Evolutionary conservation across 2,888 invertebrate genomes (phyloP).

Genomic region (Drosophila cognata): DNA sequence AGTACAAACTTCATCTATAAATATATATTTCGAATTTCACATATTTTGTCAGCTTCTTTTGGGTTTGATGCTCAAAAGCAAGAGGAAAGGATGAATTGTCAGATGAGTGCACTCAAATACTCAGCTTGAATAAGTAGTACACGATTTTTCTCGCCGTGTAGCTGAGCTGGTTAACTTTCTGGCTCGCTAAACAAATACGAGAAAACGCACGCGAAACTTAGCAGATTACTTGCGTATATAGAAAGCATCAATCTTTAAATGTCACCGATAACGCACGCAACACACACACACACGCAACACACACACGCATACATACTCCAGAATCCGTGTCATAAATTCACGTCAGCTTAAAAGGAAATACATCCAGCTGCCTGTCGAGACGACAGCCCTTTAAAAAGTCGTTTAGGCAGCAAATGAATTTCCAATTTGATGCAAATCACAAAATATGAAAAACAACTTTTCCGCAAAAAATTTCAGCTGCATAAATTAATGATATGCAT

Average conservation of each 20-base stretch:
- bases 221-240: constrained; percentile 74
- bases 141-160: not conserved
- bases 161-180: constrained; percentile 6
- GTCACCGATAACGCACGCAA: constrained; percentile 57
- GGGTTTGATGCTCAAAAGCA: not conserved
- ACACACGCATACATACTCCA: no score
- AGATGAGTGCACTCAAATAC: not conserved
- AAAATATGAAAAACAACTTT: constrained; percentile 1
- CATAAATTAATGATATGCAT: not conserved
- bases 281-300: constrained; percentile 9
- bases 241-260: constrained; percentile 78
- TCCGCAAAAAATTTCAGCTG: not conserved
- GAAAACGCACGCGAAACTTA: constrained; percentile 64
- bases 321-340: constrained; percentile 69
- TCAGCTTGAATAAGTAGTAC: not conserved
- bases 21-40: no score
- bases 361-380: constrained; percentile 31
- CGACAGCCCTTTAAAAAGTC: constrained; percentile 75
- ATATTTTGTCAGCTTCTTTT: no score
- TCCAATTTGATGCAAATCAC: constrained; percentile 51
- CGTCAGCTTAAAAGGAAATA: constrained; percentile 65
- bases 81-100: accelerated
- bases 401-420: constrained; percentile 62
- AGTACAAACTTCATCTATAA: no score
- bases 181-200: constrained; percentile 48